phyloP scores from a whole-genome alignment of 1,140 invertebrate genomes.

The Coptotermes formosanus region DNA sequence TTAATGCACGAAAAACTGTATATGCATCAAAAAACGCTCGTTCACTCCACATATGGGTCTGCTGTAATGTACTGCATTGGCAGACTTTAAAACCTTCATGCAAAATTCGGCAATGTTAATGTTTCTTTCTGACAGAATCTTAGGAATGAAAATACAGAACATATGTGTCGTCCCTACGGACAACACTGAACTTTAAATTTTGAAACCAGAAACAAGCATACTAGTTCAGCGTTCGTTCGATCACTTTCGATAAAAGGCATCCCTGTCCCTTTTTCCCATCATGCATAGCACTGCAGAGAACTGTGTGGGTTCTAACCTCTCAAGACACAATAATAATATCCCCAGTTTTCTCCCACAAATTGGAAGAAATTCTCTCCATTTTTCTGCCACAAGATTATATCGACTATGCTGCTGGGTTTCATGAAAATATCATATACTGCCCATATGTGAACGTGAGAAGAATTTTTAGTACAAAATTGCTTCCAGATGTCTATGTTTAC shows the following conservation, averaged over 20 bases:
- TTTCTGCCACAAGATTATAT: neutral
- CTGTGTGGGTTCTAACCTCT: neutral
- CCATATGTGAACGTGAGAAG: too few relatives aligned
- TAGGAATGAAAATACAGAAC: too few relatives aligned
- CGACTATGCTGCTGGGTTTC: neutral
- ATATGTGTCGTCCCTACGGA: neutral
- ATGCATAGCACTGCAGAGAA: neutral
- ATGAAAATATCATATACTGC: neutral
- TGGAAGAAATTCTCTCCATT: neutral
- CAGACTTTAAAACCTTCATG: too few relatives aligned
- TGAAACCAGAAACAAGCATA: neutral
- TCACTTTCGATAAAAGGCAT: neutral
- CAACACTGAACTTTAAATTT: neutral
- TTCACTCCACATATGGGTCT: too few relatives aligned
- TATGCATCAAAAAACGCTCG: too few relatives aligned
- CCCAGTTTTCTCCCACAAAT: neutral
- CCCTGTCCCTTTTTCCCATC: too few relatives aligned
- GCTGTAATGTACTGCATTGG: too few relatives aligned
- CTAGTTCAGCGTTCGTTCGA: neutral
- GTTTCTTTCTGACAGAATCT: too few relatives aligned
- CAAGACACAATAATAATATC: neutral
- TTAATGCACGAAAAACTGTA: too few relatives aligned
- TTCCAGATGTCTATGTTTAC: too few relatives aligned
- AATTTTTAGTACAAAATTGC: too few relatives aligned
- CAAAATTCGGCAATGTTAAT: too few relatives aligned